Evolutionary conservation across 2,888 invertebrate genomes (phyloP).

Genomic region (Pristionchus exspectatus): DNA sequence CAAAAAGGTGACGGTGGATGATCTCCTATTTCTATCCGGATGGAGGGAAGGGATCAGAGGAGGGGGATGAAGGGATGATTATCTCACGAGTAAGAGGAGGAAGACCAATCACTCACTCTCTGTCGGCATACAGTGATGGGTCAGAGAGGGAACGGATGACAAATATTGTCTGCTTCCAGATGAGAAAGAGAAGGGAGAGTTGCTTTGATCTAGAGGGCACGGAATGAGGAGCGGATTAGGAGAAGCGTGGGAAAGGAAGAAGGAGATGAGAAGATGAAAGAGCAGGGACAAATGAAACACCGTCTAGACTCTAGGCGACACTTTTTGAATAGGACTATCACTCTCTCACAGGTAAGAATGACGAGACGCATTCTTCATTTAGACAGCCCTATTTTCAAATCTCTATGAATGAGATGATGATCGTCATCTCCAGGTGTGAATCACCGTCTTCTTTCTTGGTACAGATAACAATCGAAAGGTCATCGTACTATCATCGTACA

Average conservation of each 20-base stretch:
- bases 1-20: conserved; percentile 35
- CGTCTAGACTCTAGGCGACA: conserved; percentile 11
- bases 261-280: neutral
- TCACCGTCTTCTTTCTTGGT: neutral
- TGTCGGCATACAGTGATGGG: conserved; percentile 13
- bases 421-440: neutral
- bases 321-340: neutral
- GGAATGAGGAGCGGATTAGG: neutral
- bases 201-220: neutral
- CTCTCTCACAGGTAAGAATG: neutral
- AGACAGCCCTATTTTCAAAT: neutral
- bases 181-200: neutral
- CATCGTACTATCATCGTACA: neutral
- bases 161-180: conserved; percentile 8
- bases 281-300: neutral
- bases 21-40: neutral
- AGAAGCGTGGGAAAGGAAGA: conserved; percentile 13
- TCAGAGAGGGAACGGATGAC: neutral
- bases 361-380: neutral
- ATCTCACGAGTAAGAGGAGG: conserved; percentile 26
- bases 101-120: neutral
- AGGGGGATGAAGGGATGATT: neutral
- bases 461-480: conserved; percentile 11
- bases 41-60: neutral
- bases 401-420: neutral